These are phyloP conservation scores for Chionomys nivalis DNA, from an alignment of 2,113 vertebrate genomes.

Conservation along the genomic window DNA sequence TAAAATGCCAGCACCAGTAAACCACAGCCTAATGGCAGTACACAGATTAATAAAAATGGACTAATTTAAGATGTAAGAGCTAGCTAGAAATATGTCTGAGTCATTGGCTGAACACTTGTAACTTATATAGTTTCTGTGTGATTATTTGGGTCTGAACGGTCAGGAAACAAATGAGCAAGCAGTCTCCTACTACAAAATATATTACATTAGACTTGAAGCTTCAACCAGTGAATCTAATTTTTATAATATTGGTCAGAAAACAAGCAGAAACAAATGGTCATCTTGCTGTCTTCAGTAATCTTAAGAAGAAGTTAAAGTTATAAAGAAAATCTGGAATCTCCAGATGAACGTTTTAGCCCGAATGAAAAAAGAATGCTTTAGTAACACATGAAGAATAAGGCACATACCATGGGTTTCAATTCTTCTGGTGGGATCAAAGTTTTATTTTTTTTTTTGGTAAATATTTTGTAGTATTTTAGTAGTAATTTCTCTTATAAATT, in stretches of 20 bases:
- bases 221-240: neutral
- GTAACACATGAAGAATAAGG: neutral
- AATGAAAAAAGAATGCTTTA: neutral
- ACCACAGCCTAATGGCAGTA: no score
- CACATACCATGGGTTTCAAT: neutral
- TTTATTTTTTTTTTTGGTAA: neutral
- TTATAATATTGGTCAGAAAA: slow-evolving; percentile 41
- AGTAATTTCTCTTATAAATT: slow-evolving; percentile 37
- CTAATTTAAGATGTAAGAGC: no score
- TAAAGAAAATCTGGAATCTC: slow-evolving; percentile 4
- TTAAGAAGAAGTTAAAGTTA: neutral
- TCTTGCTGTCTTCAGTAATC: neutral
- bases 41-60: no score
- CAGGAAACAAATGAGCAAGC: no score
- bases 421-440: neutral
- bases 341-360: neutral
- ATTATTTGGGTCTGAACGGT: no score
- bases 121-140: no score
- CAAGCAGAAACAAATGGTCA: slow-evolving; percentile 14
- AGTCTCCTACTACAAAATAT: neutral
- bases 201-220: slow-evolving; percentile 1
- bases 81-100: no score
- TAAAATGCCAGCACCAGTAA: no score
- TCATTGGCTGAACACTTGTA: no score
- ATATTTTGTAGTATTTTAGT: neutral